Evolutionary conservation across 2,113 vertebrate species (phyloP).

Genomic region (Corythoichthys intestinalis): DNA sequence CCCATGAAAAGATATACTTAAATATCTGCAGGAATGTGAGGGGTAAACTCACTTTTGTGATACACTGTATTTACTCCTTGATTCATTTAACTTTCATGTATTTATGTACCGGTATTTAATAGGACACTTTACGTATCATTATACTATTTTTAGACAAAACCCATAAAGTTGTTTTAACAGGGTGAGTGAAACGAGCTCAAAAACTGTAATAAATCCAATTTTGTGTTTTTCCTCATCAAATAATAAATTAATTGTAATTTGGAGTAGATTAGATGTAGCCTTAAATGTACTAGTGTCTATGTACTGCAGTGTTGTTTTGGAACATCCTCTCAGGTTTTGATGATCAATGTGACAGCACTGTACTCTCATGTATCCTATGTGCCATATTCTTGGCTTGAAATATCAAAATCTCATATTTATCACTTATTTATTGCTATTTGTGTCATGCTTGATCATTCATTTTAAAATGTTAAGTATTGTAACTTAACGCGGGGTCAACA

Average conservation of each 20-base stretch:
- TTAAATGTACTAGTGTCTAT: not conserved
- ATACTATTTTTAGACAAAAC: too few species aligned
- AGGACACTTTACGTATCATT: too few species aligned
- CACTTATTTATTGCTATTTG: not conserved
- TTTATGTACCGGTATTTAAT: not conserved
- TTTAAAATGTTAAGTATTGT: not conserved
- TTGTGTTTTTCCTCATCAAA: not conserved
- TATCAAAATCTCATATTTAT: constrained; percentile 1
- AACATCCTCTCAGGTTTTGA: not conserved
- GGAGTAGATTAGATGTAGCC: not conserved
- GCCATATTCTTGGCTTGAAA: not conserved
- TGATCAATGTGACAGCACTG: constrained; percentile 8
- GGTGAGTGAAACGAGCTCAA: not conserved
- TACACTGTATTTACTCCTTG: not conserved
- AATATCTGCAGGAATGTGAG: too few species aligned
- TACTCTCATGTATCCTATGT: not conserved
- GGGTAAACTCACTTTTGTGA: too few species aligned
- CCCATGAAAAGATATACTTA: too few species aligned
- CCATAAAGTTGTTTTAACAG: not conserved
- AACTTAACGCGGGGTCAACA: not conserved
- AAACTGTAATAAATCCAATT: not conserved
- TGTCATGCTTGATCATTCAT: not conserved
- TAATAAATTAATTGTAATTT: not conserved
- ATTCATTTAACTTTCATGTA: not conserved
- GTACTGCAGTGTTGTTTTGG: not conserved